Evolutionary conservation across 2,113 vertebrate genomes (phyloP).

Genomic region (Boulengeromyrus knoepffleri): DNA sequence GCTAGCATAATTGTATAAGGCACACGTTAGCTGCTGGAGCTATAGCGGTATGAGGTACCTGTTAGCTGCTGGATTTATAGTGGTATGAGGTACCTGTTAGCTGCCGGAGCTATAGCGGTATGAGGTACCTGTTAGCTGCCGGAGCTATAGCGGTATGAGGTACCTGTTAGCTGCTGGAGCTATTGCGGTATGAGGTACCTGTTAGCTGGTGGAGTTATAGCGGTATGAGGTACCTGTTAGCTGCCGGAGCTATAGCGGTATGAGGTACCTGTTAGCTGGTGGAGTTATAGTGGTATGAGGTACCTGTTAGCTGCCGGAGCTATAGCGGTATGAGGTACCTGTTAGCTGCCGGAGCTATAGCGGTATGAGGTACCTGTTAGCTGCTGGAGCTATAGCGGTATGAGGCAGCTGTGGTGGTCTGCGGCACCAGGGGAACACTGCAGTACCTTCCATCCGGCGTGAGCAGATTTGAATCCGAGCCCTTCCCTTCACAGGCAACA

Average conservation of each 20-base stretch:
- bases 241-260: background rate
- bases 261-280: background rate
- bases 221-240: background rate
- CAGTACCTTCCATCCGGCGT: background rate
- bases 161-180: background rate
- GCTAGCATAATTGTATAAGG: background rate
- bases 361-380: background rate
- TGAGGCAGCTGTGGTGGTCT: background rate
- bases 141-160: no score
- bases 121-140: background rate
- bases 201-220: background rate
- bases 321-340: background rate
- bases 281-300: background rate
- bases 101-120: fast-evolving
- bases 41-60: background rate
- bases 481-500: background rate
- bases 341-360: background rate
- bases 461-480: background rate
- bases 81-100: background rate
- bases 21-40: background rate
- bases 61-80: background rate
- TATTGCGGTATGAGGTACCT: background rate
- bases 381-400: background rate
- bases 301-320: background rate
- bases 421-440: background rate